A percentile compares a stretch with the other conserved stretches of the same genome.
These are phyloP conservation scores for Pogoniulus pusillus DNA, from an alignment of 2,797 vertebrate genomes.

Conservation along the genomic window DNA sequence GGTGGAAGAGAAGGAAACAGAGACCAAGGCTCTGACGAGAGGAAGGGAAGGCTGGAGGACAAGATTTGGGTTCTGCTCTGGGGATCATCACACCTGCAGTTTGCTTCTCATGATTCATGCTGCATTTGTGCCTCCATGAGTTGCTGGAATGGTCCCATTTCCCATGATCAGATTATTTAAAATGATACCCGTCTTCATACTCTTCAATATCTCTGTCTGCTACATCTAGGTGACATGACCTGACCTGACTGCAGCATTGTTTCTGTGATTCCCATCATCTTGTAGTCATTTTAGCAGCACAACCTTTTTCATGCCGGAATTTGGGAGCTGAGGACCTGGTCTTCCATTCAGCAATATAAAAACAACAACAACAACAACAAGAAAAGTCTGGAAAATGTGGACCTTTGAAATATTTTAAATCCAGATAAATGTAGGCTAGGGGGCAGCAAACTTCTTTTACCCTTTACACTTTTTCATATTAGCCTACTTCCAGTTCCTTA, in stretches of 20 bases:
- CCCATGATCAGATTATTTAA: not conserved
- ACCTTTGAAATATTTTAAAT: not conserved
- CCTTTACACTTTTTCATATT: not conserved
- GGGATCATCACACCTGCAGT: not conserved
- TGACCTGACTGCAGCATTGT: rapidly evolving
- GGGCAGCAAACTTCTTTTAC: not conserved
- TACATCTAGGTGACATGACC: not conserved
- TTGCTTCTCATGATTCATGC: not conserved
- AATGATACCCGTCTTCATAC: not conserved
- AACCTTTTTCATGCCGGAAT: rapidly evolving
- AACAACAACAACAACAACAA: no score
- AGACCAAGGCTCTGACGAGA: not conserved
- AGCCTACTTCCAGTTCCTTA: not conserved
- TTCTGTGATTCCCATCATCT: not conserved
- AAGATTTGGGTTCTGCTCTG: rapidly evolving
- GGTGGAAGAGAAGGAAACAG: not conserved
- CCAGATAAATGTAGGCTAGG: not conserved
- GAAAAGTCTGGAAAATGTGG: not conserved
- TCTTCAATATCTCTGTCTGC: not conserved
- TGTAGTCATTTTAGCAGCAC: not conserved
- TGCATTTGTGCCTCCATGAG: not conserved
- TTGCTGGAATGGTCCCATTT: not conserved
- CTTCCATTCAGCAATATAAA: not conserved
- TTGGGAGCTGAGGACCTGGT: not conserved
- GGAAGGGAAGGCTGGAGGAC: not conserved